A percentile compares a stretch with the other conserved stretches of the same genome.
Conservation (phyloP, 2,113 vertebrate genomes). For the Syrmaticus mikado region DNA sequence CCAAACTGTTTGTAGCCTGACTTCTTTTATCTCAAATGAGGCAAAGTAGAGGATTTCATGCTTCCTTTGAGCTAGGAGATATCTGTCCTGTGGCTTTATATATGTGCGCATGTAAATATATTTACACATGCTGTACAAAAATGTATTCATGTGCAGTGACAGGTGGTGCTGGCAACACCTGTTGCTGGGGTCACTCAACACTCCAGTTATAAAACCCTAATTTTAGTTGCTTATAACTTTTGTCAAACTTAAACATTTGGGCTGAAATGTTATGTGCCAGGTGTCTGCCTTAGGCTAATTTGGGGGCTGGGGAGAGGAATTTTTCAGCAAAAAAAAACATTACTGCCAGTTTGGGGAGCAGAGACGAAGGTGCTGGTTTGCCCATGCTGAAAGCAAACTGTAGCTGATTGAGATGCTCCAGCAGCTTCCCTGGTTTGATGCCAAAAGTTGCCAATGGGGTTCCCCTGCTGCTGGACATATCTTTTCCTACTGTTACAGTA, state of each 20-base stretch:
- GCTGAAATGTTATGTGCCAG: conserved; percentile 67
- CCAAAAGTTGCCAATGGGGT: background rate
- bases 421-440: background rate
- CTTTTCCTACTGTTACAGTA: background rate
- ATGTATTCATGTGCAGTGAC: conserved; percentile 40
- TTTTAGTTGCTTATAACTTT: conserved; percentile 71
- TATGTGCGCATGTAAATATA: background rate
- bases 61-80: background rate
- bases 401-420: conserved; percentile 1
- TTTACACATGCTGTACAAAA: conserved; percentile 6
- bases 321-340: conserved; percentile 27
- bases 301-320: conserved; percentile 25
- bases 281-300: conserved; percentile 68
- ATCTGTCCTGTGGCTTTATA: background rate
- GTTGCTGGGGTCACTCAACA: conserved; percentile 59
- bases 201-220: conserved; percentile 56
- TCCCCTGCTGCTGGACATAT: background rate
- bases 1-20: background rate
- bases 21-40: background rate
- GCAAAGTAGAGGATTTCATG: background rate
- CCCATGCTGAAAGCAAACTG: background rate
- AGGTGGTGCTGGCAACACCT: conserved; percentile 65
- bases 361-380: conserved; percentile 6
- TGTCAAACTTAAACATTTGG: conserved; percentile 64
- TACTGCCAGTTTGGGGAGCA: conserved; percentile 5